Evolutionary conservation across 2,113 vertebrate genomes (phyloP).

Genomic region (Aphyosemion australe): DNA sequence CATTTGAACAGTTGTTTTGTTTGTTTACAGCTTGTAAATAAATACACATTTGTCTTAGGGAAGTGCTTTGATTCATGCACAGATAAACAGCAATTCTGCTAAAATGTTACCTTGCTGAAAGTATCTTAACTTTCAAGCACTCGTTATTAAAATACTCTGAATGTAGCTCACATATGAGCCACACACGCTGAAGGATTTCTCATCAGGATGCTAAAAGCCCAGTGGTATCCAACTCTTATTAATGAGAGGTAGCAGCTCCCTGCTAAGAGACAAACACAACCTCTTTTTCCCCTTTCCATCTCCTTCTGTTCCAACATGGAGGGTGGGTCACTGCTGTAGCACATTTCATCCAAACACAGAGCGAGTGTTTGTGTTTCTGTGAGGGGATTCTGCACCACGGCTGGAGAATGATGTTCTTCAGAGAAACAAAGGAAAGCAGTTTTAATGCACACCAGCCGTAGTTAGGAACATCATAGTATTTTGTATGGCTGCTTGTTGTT

Average conservation of each 20-base stretch:
- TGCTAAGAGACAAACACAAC: slow-evolving; percentile 34
- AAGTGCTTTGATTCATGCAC: too few species aligned
- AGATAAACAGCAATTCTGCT: too few species aligned
- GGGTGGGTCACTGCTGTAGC: slow-evolving; percentile 44
- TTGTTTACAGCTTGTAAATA: too few species aligned
- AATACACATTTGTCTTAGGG: too few species aligned
- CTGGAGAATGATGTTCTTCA: slow-evolving; percentile 51
- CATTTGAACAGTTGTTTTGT: too few species aligned
- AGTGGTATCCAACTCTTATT: slow-evolving; percentile 50
- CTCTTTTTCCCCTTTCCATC: background rate
- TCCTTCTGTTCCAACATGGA: slow-evolving; percentile 29
- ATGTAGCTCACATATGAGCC: slow-evolving; percentile 52
- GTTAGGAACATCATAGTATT: slow-evolving; percentile 23
- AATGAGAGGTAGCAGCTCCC: slow-evolving; percentile 61
- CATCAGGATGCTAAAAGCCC: slow-evolving; percentile 8
- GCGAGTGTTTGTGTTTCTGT: slow-evolving; percentile 48
- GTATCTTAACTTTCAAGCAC: too few species aligned
- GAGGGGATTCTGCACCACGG: slow-evolving; percentile 37
- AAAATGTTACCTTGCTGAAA: too few species aligned
- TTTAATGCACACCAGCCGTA: slow-evolving; percentile 13
- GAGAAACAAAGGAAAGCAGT: slow-evolving; percentile 46
- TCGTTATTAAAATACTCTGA: too few species aligned
- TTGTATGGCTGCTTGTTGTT: background rate
- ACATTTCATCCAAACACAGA: slow-evolving; percentile 68
- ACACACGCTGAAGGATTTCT: slow-evolving; percentile 57